Evolutionary conservation across 1,140 invertebrate species (phyloP), one percentile per base, ranked within the genome.

Genomic region (Drosophila nebulosa): DNA sequence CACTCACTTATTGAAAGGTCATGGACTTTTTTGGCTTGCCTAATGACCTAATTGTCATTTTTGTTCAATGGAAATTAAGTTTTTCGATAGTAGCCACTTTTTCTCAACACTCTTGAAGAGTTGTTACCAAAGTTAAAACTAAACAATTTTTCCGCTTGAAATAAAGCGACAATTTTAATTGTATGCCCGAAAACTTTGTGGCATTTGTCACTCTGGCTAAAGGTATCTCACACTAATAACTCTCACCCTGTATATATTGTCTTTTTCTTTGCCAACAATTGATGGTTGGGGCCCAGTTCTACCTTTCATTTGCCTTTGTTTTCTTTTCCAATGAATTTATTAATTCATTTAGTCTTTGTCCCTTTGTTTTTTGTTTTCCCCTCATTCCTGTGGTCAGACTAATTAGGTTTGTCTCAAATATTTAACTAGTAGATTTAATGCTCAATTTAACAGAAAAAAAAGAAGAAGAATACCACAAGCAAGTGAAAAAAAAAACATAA

Each of bases 401-500:
- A 76, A 84, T 84, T 85, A 79, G 62, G 68, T 73, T 77, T 68
- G 42, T 30, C 59, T 56, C 72, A 85, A 85, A 84, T 84, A 84
- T 79, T 84, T 83, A 69, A 65, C 55, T 74, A 68, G 61, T 65
- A 56, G 77, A 85, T 85, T 85, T 65, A 85, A 85, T 53, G 80
- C 80, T 76, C 76, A 84, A 84, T 84, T 84, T 84, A 85, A 68
- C 66, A 67, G 61, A 59, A 42, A 21, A 26, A 16, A 6, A 14
- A 18, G 51, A 26, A 22, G 32, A 32, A 58, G 39, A n/a, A 64
- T 27, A 55, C 39, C 14, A 42, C 39, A 3, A 55, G 16, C 14
- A 14, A 46, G 16, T 55, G 77, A 65, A 61, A 9, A 30, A 9
- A 69, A 59, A 79, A 77, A 67, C 74, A 85, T 84, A 85, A 84